Conservation (phyloP, 2,888 invertebrate species). For the Drosophila maculinotata region DNA sequence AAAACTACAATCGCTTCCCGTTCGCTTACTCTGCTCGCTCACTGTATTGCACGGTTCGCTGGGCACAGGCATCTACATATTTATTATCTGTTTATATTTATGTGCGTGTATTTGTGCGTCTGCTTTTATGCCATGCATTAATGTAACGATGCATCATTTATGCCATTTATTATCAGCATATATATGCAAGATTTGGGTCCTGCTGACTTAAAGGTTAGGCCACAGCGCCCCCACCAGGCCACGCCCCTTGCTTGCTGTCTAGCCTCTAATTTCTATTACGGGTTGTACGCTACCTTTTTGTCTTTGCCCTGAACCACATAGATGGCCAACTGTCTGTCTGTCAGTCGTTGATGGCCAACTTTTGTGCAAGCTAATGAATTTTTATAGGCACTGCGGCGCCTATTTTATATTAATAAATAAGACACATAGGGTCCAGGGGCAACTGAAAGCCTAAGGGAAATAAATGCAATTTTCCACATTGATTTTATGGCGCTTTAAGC, state of each 20-base stretch:
- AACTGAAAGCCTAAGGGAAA: conserved; percentile 29
- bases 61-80: conserved; percentile 57
- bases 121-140: conserved; percentile 74
- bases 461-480: conserved; percentile 39
- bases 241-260: conserved; percentile 2
- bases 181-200: conserved; percentile 73
- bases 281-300: conserved; percentile 44
- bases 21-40: conserved; percentile 30
- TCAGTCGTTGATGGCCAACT: conserved; percentile 54
- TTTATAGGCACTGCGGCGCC: conserved; percentile 57
- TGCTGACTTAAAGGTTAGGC: conserved; percentile 48
- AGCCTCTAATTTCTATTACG: conserved; percentile 52
- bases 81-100: conserved; percentile 59
- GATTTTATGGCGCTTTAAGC: conserved; percentile 60
- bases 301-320: conserved; percentile 8
- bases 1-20: conserved; percentile 37
- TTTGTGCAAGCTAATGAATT: conserved; percentile 74
- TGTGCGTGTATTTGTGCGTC: conserved; percentile 21
- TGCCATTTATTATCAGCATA: conserved; percentile 79
- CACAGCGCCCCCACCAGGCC: neutral
- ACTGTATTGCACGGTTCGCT: conserved; percentile 55
- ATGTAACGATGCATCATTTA: conserved; percentile 80
- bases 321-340: conserved; percentile 18
- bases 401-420: conserved; percentile 46
- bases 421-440: conserved; percentile 11